A percentile compares a stretch with the other conserved stretches of the same genome.
Conservation (phyloP, 2,888 invertebrate genomes). For the Ecliptopera silaceata region DNA sequence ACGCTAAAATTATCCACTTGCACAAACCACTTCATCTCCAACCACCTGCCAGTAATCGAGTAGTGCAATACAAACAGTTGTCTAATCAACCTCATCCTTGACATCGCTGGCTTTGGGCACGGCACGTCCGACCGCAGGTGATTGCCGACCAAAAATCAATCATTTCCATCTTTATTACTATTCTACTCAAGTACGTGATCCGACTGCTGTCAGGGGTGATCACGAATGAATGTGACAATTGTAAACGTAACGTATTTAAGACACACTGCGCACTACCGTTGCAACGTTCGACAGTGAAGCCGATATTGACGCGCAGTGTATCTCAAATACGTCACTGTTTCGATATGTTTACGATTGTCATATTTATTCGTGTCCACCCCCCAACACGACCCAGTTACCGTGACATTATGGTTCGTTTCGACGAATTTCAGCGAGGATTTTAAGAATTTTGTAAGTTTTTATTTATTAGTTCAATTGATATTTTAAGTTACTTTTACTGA, state of each 20-base stretch:
- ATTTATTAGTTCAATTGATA: conserved; percentile 36
- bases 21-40: conserved; percentile 2
- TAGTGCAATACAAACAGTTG: conserved; percentile 10
- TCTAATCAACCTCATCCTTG: conserved; percentile 55
- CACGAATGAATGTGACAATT: no score
- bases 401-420: conserved; percentile 54
- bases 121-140: conserved; percentile 53
- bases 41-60: no score
- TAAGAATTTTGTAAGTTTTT: conserved; percentile 32
- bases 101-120: conserved; percentile 49
- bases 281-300: no score
- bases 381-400: conserved; percentile 55
- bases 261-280: no score
- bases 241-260: no score
- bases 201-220: conserved; percentile 55
- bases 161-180: conserved; percentile 53
- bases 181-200: conserved; percentile 50
- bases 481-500: no score
- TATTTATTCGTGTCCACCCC: no score
- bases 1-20: no score
- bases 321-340: no score
- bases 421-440: conserved; percentile 49
- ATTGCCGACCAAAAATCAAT: conserved; percentile 56
- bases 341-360: no score
- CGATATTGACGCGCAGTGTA: no score